Evolutionary conservation across 2,888 invertebrate genomes (phyloP).

Genomic region (Athripsodes cinereus): DNA sequence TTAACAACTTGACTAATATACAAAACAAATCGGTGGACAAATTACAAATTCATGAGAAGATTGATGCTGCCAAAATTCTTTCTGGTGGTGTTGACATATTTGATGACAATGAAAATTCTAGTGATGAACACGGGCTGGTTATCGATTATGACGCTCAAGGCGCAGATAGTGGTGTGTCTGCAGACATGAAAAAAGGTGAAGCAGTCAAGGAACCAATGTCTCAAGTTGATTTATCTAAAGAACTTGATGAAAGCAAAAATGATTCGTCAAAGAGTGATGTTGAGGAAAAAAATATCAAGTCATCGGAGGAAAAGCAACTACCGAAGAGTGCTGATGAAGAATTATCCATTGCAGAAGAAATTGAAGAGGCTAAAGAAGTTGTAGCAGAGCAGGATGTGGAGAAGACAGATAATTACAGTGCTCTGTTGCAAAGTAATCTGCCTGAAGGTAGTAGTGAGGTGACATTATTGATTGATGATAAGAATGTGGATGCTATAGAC

Average conservation of each 20-base stretch:
- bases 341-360: background rate
- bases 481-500: conserved; percentile 46
- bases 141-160: conserved; percentile 38
- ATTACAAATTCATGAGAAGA: conserved; percentile 45
- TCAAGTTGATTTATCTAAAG: background rate
- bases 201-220: conserved; percentile 25
- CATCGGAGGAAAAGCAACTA: background rate
- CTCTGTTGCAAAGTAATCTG: conserved; percentile 27
- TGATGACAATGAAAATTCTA: conserved; percentile 49
- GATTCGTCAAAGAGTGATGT: background rate
- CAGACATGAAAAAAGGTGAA: background rate
- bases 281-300: background rate
- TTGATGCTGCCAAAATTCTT: conserved; percentile 46
- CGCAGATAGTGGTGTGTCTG: conserved; percentile 16
- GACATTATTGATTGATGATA: conserved; percentile 45
- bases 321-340: background rate
- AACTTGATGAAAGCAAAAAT: background rate
- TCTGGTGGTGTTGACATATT: conserved; percentile 48
- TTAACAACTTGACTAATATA: conserved; percentile 8
- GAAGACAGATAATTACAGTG: conserved; percentile 35
- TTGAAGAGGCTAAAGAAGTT: conserved; percentile 5
- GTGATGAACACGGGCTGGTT: conserved; percentile 46
- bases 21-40: conserved; percentile 35
- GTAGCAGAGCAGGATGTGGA: conserved; percentile 32
- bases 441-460: conserved; percentile 31